Evolutionary conservation across 2,113 vertebrate species (phyloP), one percentile per base, ranked within the genome.

Genomic region (Vidua macroura): DNA sequence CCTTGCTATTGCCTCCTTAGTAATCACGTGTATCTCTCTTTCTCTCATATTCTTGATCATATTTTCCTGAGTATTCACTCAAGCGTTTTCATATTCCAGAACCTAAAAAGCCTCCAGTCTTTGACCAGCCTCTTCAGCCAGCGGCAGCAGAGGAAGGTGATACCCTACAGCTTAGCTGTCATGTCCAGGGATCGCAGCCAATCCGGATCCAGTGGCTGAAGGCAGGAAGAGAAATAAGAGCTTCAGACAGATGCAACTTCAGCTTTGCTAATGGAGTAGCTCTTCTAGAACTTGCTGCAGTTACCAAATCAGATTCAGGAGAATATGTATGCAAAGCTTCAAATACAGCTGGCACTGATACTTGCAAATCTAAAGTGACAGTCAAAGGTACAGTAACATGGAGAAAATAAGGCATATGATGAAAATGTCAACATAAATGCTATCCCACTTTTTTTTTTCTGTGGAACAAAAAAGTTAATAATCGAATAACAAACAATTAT

Each of bases 271-370:
- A 98, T 3, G 98, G 99, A 83, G 98, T 97, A 11, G 99, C 99
- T 64, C 96, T 98, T 58, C 95, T 99, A 92, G 99, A 99, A 94
- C 97, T 99, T 83, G 97, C 95, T 93, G 75, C 96, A 15, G 96
- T 97, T 41, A 97, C 97, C 37, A 98, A 98, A 93, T 97, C 98
- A 1, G 98, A 99, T 73, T 97, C 98, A 3, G 99, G 99, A 15
- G 99, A 99, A 88, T 99, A 99, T 58, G 92, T 99, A 43, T 99
- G 99, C 96, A 99, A 99, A 98, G 99, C 99, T 85, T 98, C 98
- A 80, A 99, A 99, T 46, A 94, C 97, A 15, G 98, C 97, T 78
- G 99, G 99, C 95, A 99, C 98, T 84, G 99, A 99, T 87, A 98
- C 98, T 95, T 99, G 98, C 97, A 99, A 99, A 93, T 98, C 98